These are phyloP conservation scores for Brachycybe producta DNA, from an alignment of 2,888 invertebrate species.

Conservation along the genomic window DNA sequence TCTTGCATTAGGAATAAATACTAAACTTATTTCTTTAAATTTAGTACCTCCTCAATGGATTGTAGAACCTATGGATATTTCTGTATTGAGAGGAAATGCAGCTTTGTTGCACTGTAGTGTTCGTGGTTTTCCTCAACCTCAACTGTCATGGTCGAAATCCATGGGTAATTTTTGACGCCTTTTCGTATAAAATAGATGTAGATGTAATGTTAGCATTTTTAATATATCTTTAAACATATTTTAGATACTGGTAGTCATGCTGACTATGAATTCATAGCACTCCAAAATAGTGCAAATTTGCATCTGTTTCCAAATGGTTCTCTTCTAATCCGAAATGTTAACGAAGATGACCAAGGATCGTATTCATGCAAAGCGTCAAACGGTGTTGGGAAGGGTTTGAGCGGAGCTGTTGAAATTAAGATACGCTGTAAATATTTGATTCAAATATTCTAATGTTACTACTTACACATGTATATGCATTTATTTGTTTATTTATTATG, in stretches of 20 bases:
- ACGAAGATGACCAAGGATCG: slow-evolving; percentile 12
- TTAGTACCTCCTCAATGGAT: slow-evolving; percentile 17
- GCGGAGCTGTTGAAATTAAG: slow-evolving; percentile 13
- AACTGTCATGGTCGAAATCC: slow-evolving; percentile 6
- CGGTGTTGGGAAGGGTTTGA: slow-evolving; percentile 18
- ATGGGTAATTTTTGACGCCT: too few relatives aligned
- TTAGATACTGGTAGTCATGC: background rate
- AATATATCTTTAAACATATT: too few relatives aligned
- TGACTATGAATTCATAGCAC: background rate
- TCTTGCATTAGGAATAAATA: too few relatives aligned
- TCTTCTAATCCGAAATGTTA: slow-evolving; percentile 9
- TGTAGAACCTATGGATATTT: slow-evolving; percentile 1
- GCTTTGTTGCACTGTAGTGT: slow-evolving; percentile 12
- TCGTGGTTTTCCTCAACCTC: slow-evolving; percentile 13
- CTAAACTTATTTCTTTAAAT: too few relatives aligned
- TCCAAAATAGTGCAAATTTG: background rate
- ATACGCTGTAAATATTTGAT: slow-evolving; percentile 14
- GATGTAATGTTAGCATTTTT: too few relatives aligned
- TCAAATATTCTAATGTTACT: too few relatives aligned
- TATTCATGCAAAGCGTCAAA: slow-evolving; percentile 18
- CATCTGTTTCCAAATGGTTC: slow-evolving; percentile 16
- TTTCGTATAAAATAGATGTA: background rate
- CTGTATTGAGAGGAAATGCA: slow-evolving; percentile 2
- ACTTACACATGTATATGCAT: too few relatives aligned
- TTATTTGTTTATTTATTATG: background rate